Base-by-base conservation (phyloP, 2,888 invertebrate species). In the Aethes cnicana region DNA sequence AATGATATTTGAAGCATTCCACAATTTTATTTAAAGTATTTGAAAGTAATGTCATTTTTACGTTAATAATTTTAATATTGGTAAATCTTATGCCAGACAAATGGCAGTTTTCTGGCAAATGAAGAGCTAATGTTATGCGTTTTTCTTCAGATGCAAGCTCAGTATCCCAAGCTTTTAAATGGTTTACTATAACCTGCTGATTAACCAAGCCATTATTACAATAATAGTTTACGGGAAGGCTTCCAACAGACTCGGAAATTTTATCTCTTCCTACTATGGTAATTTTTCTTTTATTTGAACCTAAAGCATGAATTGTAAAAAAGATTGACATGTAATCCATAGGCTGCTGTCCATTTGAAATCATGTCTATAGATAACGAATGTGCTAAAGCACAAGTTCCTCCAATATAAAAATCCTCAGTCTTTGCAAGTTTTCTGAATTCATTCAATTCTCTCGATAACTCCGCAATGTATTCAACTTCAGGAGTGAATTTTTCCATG, bases 1-100 rank as follows among this genome's bases (percentile, higher is more conserved):
- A 75, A 54, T 74, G 62, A 53, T 63, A 70, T 46, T 74, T 74
- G 48, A 73, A 70, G 61, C 68, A 67, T 52, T 66, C 58, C 26
- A 61, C 61, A 46, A 74, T 44, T 47, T 68, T 73, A 23, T 63
- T 61, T 39, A 66, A 50, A 36, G 64, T 53, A 53, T 62, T 61
- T 43, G 39, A 53, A 28, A 64, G 53, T 64, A 65, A 72, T 6
- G 54, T 56, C 21, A 69, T 47, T n/a, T 64, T 47, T 12, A 53
- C 30, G 37, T 47, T 54, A 11, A 71, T 49, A 55, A 74, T 47
- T 58, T 57, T 66, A 18, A 74, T 71, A 43, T 71, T 62, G 8
- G 56, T 42, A 54, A 65, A 71, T 16, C 62, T 47, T 12, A 72
- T 35, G 39, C 33, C 48, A 18, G 58, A 30, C 8, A 63, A 35